Evolutionary conservation across 2,888 invertebrate genomes (phyloP).

Genomic region (Oligia fasciuncula): DNA sequence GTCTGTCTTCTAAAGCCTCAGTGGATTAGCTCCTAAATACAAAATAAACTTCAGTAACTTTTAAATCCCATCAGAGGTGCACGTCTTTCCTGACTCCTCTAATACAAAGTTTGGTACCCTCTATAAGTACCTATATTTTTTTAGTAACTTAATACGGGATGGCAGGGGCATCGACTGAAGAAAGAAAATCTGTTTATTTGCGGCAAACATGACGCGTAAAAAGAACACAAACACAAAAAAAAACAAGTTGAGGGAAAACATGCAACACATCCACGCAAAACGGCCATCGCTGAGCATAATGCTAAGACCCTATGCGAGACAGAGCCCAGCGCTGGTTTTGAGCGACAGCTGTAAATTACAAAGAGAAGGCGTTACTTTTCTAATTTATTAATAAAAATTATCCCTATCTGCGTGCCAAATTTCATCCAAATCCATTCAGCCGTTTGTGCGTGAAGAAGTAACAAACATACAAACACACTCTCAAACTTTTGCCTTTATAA

Average conservation of each 20-base stretch:
- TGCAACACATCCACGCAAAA: not conserved
- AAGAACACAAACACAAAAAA: not conserved
- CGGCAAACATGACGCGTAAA: not conserved
- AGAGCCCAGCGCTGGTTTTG: not conserved
- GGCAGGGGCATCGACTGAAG: not conserved
- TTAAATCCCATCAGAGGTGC: slow-evolving; percentile 47
- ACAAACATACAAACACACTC: no score
- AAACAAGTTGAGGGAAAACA: not conserved
- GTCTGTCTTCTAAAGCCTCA: slow-evolving; percentile 12
- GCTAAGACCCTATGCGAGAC: not conserved
- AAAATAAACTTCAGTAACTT: slow-evolving; percentile 39
- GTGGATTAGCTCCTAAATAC: slow-evolving; percentile 22
- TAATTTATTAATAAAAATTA: no score
- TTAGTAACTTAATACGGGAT: not conserved
- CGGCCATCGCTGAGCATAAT: not conserved
- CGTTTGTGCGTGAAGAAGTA: no score
- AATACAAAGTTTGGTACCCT: slow-evolving; percentile 24
- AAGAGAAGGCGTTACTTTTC: not conserved
- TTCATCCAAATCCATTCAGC: no score
- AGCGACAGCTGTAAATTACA: not conserved
- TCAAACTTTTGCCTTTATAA: no score
- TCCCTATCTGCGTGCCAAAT: no score
- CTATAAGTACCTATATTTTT: not conserved
- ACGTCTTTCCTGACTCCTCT: slow-evolving; percentile 26
- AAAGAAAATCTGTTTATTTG: not conserved